Percentiles rank a stretch among this genome's conserved stretches.
Evolutionary conservation across 2,888 invertebrate species (phyloP).

Genomic region (Ichneumoninae sp.): DNA sequence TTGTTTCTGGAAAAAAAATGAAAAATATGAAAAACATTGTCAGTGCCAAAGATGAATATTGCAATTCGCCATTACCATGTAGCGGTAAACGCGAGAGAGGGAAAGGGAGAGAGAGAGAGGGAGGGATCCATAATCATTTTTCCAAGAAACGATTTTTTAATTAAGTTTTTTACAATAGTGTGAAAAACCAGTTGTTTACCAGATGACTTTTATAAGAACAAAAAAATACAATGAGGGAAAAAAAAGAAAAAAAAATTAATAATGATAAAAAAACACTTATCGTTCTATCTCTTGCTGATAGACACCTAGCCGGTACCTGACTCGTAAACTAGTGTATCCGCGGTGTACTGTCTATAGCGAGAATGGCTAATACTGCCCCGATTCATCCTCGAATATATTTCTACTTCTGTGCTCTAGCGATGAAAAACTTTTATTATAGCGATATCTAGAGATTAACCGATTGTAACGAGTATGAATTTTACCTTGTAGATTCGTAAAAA

Average conservation of each 20-base stretch:
- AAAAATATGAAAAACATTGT: conserved; percentile 43
- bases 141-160: conserved; percentile 19
- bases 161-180: conserved; percentile 10
- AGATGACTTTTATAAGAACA: conserved; percentile 55
- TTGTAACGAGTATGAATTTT: conserved; percentile 54
- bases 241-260: conserved; percentile 6
- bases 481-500: conserved; percentile 54
- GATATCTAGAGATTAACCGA: conserved; percentile 43
- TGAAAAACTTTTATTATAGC: conserved; percentile 53
- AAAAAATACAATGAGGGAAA: conserved; percentile 9
- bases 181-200: conserved; percentile 32
- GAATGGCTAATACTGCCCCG: conserved; percentile 70
- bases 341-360: conserved; percentile 63
- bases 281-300: conserved; percentile 61
- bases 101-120: neutral
- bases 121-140: conserved; percentile 45
- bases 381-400: conserved; percentile 69
- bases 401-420: conserved; percentile 64
- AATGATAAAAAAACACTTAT: conserved; percentile 27
- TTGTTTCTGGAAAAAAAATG: conserved; percentile 23
- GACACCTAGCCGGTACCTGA: conserved; percentile 66
- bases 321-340: conserved; percentile 54
- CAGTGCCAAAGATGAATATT: conserved; percentile 70
- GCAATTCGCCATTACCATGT: conserved; percentile 40
- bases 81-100: conserved; percentile 10